Conservation (phyloP, 2,888 invertebrate species). For the Heteromurus nitidus region DNA sequence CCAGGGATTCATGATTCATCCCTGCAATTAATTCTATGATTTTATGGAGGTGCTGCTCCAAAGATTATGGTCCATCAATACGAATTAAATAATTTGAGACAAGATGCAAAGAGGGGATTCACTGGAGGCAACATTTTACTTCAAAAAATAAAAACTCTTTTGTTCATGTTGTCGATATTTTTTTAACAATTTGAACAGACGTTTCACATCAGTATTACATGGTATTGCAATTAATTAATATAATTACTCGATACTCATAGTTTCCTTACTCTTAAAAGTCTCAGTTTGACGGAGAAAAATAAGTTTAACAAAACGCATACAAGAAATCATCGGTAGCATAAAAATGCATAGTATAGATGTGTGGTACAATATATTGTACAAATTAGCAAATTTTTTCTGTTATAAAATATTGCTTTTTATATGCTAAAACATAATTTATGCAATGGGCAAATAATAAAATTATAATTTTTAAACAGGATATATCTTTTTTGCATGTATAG, state of each 20-base stretch:
- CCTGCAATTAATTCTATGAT: no score
- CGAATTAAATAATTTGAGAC: no score
- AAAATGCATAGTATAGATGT: conserved; percentile 7
- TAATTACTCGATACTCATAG: conserved; percentile 20
- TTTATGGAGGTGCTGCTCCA: neutral
- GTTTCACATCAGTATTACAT: conserved; percentile 50
- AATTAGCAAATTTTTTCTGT: neutral
- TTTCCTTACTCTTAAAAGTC: conserved; percentile 8
- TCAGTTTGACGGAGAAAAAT: conserved; percentile 26
- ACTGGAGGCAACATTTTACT: conserved; percentile 18
- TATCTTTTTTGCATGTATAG: conserved; percentile 1
- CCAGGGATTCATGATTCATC: no score
- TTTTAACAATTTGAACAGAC: conserved; percentile 57
- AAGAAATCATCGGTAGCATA: neutral
- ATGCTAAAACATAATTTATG: conserved; percentile 35
- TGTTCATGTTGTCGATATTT: conserved; percentile 54
- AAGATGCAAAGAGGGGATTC: no score
- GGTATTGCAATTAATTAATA: conserved; percentile 53
- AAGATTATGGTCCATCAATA: neutral
- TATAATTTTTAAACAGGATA: conserved; percentile 18
- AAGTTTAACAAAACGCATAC: conserved; percentile 10
- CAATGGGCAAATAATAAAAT: conserved; percentile 5
- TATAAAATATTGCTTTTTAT: conserved; percentile 11
- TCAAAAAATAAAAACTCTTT: conserved; percentile 61
- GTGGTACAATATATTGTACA: neutral